These are phyloP conservation scores for Nipponia nippon DNA, from an alignment of 2,113 vertebrate species.

Conservation along the genomic window DNA sequence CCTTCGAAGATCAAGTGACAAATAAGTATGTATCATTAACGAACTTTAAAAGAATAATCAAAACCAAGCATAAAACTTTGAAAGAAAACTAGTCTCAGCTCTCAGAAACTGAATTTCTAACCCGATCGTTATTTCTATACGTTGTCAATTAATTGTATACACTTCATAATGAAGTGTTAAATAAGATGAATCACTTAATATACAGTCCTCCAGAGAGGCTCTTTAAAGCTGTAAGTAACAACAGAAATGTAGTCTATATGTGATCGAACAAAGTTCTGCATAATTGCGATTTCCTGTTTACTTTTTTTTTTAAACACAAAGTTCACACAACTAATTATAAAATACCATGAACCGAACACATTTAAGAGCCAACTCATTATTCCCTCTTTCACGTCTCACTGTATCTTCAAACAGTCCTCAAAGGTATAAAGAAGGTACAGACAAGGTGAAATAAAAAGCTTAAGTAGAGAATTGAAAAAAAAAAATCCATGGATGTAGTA, in stretches of 20 bases:
- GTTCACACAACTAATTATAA: not conserved
- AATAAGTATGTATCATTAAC: not conserved
- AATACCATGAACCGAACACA: accelerated
- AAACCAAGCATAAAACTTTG: not conserved
- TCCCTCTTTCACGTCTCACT: not conserved
- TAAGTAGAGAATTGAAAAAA: not conserved
- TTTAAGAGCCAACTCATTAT: not conserved
- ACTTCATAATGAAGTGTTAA: not conserved
- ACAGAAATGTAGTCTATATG: not conserved
- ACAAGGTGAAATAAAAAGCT: not conserved
- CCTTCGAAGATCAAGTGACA: not conserved
- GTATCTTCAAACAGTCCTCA: not conserved
- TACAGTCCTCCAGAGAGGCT: not conserved
- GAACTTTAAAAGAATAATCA: not conserved
- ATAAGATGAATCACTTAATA: not conserved
- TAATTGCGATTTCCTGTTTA: not conserved
- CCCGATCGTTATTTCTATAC: not conserved
- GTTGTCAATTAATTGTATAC: not conserved
- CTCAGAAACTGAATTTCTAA: not conserved
- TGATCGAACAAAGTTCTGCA: not conserved
- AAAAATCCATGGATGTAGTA: not conserved
- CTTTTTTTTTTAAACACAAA: not conserved
- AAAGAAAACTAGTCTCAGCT: not conserved
- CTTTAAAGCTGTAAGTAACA: not conserved
- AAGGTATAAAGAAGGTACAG: not conserved